Conservation (phyloP, 2,888 invertebrate species). For the Pollenia angustigena region DNA sequence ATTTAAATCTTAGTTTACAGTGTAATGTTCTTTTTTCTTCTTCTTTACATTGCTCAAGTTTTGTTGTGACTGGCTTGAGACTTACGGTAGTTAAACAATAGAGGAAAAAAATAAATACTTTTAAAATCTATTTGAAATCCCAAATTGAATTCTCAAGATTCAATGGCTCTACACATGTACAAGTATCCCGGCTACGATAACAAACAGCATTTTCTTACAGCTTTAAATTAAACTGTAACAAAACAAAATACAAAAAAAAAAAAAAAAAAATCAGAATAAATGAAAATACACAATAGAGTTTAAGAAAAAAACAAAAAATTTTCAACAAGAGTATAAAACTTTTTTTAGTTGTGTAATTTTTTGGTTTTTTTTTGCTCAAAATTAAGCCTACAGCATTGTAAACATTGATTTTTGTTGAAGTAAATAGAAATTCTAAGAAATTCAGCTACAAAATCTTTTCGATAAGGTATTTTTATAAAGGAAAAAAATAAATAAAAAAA, state of each 20-base stretch:
- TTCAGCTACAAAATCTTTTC: slow-evolving; percentile 4
- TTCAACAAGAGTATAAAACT: slow-evolving; percentile 63
- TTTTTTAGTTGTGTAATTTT: slow-evolving; percentile 10
- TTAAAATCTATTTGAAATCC: slow-evolving; percentile 63
- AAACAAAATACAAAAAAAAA: slow-evolving; percentile 48
- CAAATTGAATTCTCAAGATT: slow-evolving; percentile 67
- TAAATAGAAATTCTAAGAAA: slow-evolving; percentile 36
- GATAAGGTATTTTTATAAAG: slow-evolving; percentile 41
- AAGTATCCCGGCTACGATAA: slow-evolving; percentile 25
- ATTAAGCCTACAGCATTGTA: slow-evolving; percentile 66
- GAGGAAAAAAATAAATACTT: slow-evolving; percentile 32
- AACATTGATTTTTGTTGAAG: slow-evolving; percentile 64
- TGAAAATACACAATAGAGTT: slow-evolving; percentile 61
- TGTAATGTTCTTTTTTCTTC: background rate
- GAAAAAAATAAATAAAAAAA: background rate
- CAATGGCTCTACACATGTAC: slow-evolving; percentile 46
- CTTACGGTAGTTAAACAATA: slow-evolving; percentile 44
- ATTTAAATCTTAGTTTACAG: background rate
- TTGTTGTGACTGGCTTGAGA: slow-evolving; percentile 26
- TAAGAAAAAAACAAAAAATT: slow-evolving; percentile 29
- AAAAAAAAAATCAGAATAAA: slow-evolving; percentile 26
- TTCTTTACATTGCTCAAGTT: background rate
- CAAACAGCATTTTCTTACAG: slow-evolving; percentile 16
- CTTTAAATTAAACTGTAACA: slow-evolving; percentile 64
- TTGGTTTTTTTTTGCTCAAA: slow-evolving; percentile 28